Percentiles rank a stretch among this genome's conserved stretches.
Evolutionary conservation across 2,797 vertebrate genomes (phyloP).

Genomic region (Rhincodon typus): DNA sequence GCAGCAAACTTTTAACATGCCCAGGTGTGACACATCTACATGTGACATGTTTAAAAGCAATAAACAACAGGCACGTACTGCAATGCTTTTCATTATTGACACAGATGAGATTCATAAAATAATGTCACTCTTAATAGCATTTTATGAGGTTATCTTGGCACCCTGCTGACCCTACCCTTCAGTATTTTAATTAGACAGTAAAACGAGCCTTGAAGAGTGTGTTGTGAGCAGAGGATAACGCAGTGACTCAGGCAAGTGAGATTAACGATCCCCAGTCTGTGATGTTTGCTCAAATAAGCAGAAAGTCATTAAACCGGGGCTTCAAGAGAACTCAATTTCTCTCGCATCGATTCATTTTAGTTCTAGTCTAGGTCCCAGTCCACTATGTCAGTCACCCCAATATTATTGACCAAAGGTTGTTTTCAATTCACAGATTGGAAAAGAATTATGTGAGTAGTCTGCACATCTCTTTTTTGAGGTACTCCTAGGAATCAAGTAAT

Average conservation of each 20-base stretch:
- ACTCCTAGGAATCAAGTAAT: neutral
- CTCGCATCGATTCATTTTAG: neutral
- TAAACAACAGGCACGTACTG: neutral
- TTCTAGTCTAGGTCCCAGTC: neutral
- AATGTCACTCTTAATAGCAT: neutral
- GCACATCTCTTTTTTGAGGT: neutral
- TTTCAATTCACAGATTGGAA: neutral
- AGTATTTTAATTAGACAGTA: neutral
- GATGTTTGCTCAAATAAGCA: neutral
- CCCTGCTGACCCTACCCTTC: neutral
- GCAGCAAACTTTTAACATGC: neutral
- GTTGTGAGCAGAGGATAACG: neutral
- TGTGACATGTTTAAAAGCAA: neutral
- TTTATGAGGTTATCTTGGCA: neutral
- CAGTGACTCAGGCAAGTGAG: neutral
- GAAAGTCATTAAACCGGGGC: neutral
- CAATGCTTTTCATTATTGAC: neutral
- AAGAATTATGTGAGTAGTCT: neutral
- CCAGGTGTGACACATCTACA: neutral
- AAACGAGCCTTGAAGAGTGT: neutral
- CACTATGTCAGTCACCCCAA: neutral
- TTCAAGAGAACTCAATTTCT: neutral
- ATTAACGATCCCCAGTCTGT: neutral
- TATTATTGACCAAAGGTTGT: neutral
- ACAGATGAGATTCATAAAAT: neutral